These are phyloP conservation scores for Odontothrips loti DNA, from an alignment of 2,888 invertebrate species.

Conservation along the genomic window DNA sequence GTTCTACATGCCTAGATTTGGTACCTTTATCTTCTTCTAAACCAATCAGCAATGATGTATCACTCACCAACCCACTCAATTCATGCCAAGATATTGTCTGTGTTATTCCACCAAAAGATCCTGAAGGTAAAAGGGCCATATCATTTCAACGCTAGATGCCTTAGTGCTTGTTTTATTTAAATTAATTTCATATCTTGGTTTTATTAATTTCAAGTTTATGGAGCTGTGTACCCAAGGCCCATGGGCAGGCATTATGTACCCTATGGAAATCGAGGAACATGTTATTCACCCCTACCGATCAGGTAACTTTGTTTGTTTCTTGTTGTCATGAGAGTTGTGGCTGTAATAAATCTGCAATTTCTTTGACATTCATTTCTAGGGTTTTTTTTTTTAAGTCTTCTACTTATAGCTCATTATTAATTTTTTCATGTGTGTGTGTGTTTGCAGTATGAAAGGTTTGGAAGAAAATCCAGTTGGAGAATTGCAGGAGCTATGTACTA, in stretches of 20 bases:
- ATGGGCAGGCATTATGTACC: neutral
- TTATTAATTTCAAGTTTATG: neutral
- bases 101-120: slow-evolving; percentile 10
- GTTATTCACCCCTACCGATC: neutral
- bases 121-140: neutral
- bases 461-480: slow-evolving; percentile 9
- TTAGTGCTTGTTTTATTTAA: neutral
- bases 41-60: neutral
- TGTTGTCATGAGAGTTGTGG: no score
- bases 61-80: neutral
- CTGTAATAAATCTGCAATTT: neutral
- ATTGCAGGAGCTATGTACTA: neutral
- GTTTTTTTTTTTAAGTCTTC: neutral
- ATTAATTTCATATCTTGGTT: neutral
- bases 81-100: neutral
- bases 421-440: neutral
- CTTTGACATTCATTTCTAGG: neutral
- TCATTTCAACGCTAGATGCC: neutral
- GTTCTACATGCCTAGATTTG: neutral
- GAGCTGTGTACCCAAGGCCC: neutral
- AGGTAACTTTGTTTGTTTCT: neutral
- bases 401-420: neutral
- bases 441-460: neutral
- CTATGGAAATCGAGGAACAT: neutral
- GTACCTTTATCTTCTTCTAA: neutral